Evolutionary conservation across 2,888 invertebrate genomes (phyloP), one percentile per base, ranked within the genome.

Genomic region (Cataglyphis albicans): DNA sequence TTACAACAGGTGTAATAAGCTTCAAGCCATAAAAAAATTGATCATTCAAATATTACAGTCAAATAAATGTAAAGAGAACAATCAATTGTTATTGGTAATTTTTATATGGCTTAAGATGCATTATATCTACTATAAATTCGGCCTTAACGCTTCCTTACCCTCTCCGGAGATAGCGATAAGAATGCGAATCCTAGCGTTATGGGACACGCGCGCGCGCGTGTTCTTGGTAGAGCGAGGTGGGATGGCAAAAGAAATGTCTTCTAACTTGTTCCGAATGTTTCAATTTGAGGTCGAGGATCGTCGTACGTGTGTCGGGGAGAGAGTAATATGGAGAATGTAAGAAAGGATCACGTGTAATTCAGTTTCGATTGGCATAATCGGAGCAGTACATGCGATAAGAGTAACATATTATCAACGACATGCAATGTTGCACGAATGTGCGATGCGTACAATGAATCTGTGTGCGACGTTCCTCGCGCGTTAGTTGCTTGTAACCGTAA

Each of bases 171-270:
- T 48, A n/a, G 21, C 18, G 38, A 52, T n/a, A 52, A 52, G 52
- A 44, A 44, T 44, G 44, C 18, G 44, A 44, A 44, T 44, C 44
- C 1, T 4, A 18, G 5, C 18, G 3, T 44, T 18, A 44, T 44
- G n/a, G 52, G 52, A 9, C 52, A 15, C 52, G 52, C 52, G 52
- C 52, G 52, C 52, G 21, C 38, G 38, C 64, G 68, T 38, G 41
- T 32, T 55, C n/a, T 38, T 25, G 29, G 18, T 3, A 80, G 61
- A 63, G 74, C 41, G 59, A 84, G 83, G 83, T 72, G 91, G 90
- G 90, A 92, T 92, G 91, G 91, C 91, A 91, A 91, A 92, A 90
- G 75, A 85, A 87, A 89, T 90, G 90, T 91, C 90, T 92, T 89
- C 88, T 87, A 87, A 89, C 88, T 85, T 89, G 90, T 87, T 88